Conservation (phyloP, 2,113 vertebrate species). For the Danio rerio region DNA sequence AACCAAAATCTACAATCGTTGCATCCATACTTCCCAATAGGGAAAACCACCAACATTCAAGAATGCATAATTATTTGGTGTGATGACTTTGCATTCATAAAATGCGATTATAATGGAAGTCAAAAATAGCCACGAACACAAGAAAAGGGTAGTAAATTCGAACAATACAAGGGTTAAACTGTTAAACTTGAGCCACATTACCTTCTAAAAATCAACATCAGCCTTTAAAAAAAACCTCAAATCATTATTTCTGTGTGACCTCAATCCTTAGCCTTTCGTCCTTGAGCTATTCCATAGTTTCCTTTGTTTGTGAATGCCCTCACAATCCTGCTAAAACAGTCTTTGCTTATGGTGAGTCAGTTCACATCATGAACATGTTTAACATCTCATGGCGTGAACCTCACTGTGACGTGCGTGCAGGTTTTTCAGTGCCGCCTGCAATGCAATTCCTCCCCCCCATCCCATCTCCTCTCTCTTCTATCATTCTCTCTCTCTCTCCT, state of each 20-base stretch:
- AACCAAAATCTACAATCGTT: too few species aligned
- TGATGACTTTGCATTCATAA: too few species aligned
- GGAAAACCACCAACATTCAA: too few species aligned
- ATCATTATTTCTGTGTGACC: slow-evolving; percentile 1
- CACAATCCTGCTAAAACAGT: background rate
- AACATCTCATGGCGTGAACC: slow-evolving; percentile 62
- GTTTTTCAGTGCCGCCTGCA: slow-evolving; percentile 26
- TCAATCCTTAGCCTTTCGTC: slow-evolving; percentile 28
- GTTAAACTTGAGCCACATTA: background rate
- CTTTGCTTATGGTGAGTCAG: slow-evolving; percentile 9
- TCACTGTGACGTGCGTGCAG: slow-evolving; percentile 58
- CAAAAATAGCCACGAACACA: too few species aligned
- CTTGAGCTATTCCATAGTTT: background rate
- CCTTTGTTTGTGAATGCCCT: slow-evolving; percentile 1
- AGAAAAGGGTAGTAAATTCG: too few species aligned
- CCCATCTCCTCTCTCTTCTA: background rate
- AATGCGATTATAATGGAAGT: too few species aligned
- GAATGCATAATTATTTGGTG: too few species aligned
- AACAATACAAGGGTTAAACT: too few species aligned
- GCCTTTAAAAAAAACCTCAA: background rate
- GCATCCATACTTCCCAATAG: too few species aligned
- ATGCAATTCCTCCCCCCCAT: slow-evolving; percentile 34
- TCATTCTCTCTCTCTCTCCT: slow-evolving; percentile 28
- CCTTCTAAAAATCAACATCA: background rate
- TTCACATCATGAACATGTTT: slow-evolving; percentile 45